Conservation (phyloP, 2,113 vertebrate species). For the Fulmarus glacialis region DNA sequence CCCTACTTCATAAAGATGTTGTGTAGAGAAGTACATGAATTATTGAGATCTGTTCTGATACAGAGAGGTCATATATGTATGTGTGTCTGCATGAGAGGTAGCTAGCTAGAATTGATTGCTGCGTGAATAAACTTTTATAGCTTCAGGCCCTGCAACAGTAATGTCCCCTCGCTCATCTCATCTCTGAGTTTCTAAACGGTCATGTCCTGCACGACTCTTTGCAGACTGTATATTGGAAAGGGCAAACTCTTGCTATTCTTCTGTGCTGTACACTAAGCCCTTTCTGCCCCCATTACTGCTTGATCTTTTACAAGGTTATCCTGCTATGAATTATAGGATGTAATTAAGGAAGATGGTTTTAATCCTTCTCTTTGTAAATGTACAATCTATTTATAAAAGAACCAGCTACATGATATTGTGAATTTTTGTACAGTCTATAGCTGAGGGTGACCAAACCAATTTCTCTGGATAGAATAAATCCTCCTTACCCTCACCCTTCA, state of each 20-base stretch:
- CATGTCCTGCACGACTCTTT: background rate
- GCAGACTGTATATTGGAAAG: background rate
- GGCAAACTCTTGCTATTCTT: background rate
- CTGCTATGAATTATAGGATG: slow-evolving; percentile 33
- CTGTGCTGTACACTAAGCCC: background rate
- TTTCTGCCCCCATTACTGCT: background rate
- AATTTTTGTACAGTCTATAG: background rate
- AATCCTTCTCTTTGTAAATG: slow-evolving; percentile 48
- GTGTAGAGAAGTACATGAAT: slow-evolving; percentile 4
- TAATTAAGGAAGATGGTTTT: slow-evolving; percentile 53
- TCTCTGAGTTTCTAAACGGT: background rate
- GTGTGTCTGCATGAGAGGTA: background rate
- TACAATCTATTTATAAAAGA: slow-evolving; percentile 50
- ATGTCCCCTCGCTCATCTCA: background rate
- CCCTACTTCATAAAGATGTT: background rate
- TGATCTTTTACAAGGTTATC: slow-evolving; percentile 51
- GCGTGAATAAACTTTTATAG: slow-evolving; percentile 47
- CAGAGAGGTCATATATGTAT: background rate
- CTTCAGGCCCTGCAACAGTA: background rate
- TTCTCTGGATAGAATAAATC: slow-evolving; percentile 37
- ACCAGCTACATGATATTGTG: background rate
- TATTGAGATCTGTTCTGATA: background rate
- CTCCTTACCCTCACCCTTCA: slow-evolving; percentile 2
- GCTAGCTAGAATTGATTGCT: slow-evolving; percentile 15
- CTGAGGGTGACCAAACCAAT: slow-evolving; percentile 34